Conservation (phyloP, 2,888 invertebrate species). For the Panopea generosa region DNA sequence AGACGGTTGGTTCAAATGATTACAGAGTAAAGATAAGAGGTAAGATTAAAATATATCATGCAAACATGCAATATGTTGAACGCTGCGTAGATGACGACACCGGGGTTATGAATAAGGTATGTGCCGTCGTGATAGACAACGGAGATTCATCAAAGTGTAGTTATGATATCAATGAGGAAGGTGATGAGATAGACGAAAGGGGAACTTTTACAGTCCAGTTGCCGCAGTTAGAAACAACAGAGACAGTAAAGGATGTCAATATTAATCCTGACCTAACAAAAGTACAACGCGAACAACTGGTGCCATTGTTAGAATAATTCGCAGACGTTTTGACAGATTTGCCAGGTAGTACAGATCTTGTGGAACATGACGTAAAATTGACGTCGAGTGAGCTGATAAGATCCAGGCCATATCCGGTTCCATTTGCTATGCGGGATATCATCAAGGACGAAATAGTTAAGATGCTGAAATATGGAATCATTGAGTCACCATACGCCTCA, state of each 20-base stretch:
- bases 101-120: not conserved
- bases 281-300: conserved; percentile 1
- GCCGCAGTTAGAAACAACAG: not conserved
- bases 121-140: not conserved
- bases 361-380: conserved; percentile 24
- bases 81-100: not conserved
- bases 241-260: not conserved
- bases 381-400: conserved; percentile 22
- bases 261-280: not conserved
- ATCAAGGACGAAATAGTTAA: conserved; percentile 22
- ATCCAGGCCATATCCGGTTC: conserved; percentile 33
- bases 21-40: conserved; percentile 37
- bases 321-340: conserved; percentile 27
- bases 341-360: conserved; percentile 22
- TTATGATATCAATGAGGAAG: not conserved
- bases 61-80: conserved; percentile 28
- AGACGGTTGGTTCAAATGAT: conserved; percentile 19
- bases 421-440: conserved; percentile 17
- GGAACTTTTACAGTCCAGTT: not conserved
- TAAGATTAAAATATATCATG: conserved; percentile 32
- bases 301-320: conserved; percentile 14
- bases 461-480: conserved; percentile 55
- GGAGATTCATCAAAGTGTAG: too few relatives aligned
- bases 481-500: conserved; percentile 53
- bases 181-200: not conserved